Percentiles rank a stretch among this genome's conserved stretches.
Conservation (phyloP, 2,797 vertebrate genomes). For the Peromyscus eremicus region DNA sequence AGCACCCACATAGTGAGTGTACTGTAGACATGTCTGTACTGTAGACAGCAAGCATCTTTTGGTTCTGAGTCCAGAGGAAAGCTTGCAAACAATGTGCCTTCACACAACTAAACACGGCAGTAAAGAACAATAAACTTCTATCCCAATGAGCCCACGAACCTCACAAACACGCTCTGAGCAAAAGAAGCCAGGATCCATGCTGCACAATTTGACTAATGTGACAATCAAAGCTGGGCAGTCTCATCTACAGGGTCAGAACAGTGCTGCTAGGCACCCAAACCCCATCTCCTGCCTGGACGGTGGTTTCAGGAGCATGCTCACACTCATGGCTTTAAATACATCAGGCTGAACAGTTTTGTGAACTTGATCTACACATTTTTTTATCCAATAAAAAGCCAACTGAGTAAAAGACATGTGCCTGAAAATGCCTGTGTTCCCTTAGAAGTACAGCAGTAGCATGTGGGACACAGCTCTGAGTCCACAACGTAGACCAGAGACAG, state of each 20-base stretch:
- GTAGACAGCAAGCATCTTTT: accelerated
- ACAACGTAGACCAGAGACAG: accelerated
- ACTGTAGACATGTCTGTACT: accelerated
- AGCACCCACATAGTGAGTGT: accelerated
- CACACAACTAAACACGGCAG: accelerated
- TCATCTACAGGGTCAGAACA: accelerated
- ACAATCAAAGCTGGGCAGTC: neutral
- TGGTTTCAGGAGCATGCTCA: neutral
- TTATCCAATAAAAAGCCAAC: neutral
- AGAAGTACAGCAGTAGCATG: accelerated
- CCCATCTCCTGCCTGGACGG: neutral
- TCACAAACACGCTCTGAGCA: neutral
- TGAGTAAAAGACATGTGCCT: accelerated
- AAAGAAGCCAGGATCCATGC: accelerated
- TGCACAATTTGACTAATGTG: accelerated
- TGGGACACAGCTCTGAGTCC: accelerated
- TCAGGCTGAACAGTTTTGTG: too few species aligned
- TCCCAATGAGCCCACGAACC: accelerated
- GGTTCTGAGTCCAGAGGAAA: accelerated
- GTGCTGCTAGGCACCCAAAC: neutral
- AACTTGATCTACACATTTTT: accelerated
- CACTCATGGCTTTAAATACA: neutral
- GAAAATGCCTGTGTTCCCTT: accelerated
- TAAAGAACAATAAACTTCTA: accelerated
- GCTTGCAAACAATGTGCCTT: accelerated